Base-by-base conservation (phyloP, 2,797 vertebrate genomes). In the Heterohyrax brucei region DNA sequence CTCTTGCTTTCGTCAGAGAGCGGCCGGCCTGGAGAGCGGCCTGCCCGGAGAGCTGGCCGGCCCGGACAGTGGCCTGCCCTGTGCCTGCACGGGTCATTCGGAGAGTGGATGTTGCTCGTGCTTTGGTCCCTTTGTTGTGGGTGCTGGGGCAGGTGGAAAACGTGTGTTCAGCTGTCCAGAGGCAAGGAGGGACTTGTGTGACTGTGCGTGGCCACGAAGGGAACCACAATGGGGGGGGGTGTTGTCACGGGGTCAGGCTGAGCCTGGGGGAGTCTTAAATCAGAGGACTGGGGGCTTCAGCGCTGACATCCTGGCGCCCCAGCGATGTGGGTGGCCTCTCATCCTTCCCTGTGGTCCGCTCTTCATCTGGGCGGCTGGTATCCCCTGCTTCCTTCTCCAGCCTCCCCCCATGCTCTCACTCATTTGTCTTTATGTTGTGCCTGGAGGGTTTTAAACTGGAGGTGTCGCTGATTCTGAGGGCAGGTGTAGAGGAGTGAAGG, bases 51-150 rank as follows among this genome's bases (percentile, higher is more conserved):
- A 62, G 62, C n/a, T 39, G 73, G 39, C 39, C 39, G 39, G 39
- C 39, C 39, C 39, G 39, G 39, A 39, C 39, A 39, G 39, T 48
- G 61, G 9, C 70, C 68, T 70, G 33, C 24, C 4, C 28, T 46
- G 68, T 86, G 83, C 76, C 93, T 84, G 30, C 56, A 9, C 21
- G 28, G n/a, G 9, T 88, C 39, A 28, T 91, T 80, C 46, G 84
- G 77, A 83, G 28, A 82, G 72, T 44, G 66, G 48, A 83, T n/a
- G 46, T 73, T 46, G 46, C 61, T 88, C 61, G 4, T 59, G 80
- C 56, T 91, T 80, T 10, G 46, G 72, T 46, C 44, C 91, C 64
- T 96, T 75, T 79, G 16, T 44, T 44, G 75, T 10, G 33, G 50
- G 28, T 70, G 16, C 0, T 77, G 46, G 53, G 50, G 50, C 59